Base-by-base conservation (phyloP, 2,797 vertebrate species). In the Carcharodon carcharias region DNA sequence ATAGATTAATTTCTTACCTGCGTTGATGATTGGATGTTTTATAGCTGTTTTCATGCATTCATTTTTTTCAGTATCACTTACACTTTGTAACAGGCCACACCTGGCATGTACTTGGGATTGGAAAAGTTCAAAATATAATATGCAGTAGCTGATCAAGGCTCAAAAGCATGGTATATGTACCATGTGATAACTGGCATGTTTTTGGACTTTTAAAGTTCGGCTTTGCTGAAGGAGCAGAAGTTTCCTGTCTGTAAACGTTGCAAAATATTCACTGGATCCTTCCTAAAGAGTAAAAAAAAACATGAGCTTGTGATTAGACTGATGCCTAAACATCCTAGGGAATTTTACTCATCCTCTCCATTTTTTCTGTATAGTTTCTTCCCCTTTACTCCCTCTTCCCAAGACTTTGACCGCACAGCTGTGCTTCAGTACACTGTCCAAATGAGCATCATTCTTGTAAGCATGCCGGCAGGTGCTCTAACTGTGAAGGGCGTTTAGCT, bases 21-120 rank as follows among this genome's bases (percentile, higher is more conserved):
- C 28, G 77, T n/a, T 77, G 31, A 77, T 77, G n/a, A 77, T 61
- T 91, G 88, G 88, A n/a, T 61, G 18, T 91, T 91, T 91, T 91
- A 61, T 91, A 28, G 56, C 88, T 91, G 3, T 89, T 89, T 89
- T 50, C 4, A 0, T 91, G 28, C 58, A 35, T 91, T 3, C 35
- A 77, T 61, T 91, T 58, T 88, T 58, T 91, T 91, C 35, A 14
- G 54, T 89, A 89, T 89, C 35, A n/a, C 54, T 89, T 89, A 28
- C 3, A 54, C 28, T 35, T 35, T 31, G 31, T 61, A 58, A 56
- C 12, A 14, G 31, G 31, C 88, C 14, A 14, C 56, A 91, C 88
- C 88, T 91, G 56, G 12, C 16, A 58, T 89, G 87, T 56, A 58
- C 54, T 89, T 91, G 88, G 28, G 31, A 61, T 35, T 61, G 26